Conservation (phyloP, 2,113 vertebrate genomes). For the Aix galericulata region DNA sequence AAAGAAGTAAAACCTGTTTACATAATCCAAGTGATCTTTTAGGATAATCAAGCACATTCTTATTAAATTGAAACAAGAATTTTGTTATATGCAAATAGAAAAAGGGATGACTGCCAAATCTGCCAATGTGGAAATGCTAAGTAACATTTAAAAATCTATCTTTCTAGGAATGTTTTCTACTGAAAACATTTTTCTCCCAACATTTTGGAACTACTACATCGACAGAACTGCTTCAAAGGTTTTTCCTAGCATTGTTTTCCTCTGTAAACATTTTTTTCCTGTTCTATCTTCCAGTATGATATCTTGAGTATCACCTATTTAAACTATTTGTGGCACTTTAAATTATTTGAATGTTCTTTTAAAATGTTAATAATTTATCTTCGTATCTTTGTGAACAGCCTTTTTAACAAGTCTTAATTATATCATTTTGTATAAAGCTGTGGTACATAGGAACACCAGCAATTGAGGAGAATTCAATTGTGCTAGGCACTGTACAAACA, state of each 20-base stretch:
- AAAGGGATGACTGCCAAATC: neutral
- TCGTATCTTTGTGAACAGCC: neutral
- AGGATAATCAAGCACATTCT: neutral
- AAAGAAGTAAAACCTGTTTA: neutral
- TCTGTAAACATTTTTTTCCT: neutral
- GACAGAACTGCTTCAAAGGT: neutral
- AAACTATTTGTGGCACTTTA: neutral
- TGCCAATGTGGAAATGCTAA: rapidly evolving
- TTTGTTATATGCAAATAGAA: neutral
- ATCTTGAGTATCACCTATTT: neutral
- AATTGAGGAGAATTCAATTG: neutral
- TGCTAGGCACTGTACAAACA: conserved; percentile 11
- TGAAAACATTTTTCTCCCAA: neutral
- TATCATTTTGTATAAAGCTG: neutral
- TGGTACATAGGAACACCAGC: neutral
- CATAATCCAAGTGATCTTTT: neutral
- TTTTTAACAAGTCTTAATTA: neutral
- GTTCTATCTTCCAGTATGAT: neutral
- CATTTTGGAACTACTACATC: neutral
- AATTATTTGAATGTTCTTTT: neutral
- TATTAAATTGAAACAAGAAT: neutral
- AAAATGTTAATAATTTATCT: neutral
- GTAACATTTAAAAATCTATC: neutral
- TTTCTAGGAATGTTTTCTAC: neutral
- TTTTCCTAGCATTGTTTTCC: neutral